Conservation (phyloP, 2,888 invertebrate genomes). For the Stenurella melanura region DNA sequence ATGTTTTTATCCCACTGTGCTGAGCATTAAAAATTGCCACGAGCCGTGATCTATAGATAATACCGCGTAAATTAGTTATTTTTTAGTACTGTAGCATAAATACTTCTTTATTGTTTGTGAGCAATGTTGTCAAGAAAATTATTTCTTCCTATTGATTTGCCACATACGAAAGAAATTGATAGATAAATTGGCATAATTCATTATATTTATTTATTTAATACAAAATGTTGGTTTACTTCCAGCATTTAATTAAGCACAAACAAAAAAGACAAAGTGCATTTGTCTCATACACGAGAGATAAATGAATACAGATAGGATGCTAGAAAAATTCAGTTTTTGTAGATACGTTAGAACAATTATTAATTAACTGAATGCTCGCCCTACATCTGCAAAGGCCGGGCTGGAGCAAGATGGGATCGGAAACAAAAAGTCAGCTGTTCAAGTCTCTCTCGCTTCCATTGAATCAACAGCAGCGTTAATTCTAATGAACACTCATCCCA, state of each 20-base stretch:
- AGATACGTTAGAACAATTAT: neutral
- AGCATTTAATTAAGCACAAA: neutral
- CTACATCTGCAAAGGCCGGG: neutral
- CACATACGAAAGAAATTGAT: too few relatives aligned
- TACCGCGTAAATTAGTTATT: too few relatives aligned
- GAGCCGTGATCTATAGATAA: too few relatives aligned
- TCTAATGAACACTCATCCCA: neutral
- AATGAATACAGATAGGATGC: neutral
- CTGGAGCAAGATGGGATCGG: neutral
- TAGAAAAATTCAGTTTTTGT: neutral
- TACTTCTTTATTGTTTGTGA: too few relatives aligned
- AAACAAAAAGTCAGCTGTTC: constrained; percentile 1
- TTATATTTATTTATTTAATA: too few relatives aligned
- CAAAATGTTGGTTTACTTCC: too few relatives aligned
- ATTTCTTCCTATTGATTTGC: too few relatives aligned
- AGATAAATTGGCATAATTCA: too few relatives aligned
- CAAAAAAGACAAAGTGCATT: neutral
- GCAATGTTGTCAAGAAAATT: too few relatives aligned
- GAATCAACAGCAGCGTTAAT: neutral
- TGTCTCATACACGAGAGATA: neutral
- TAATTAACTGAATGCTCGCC: constrained; percentile 1
- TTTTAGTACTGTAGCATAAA: too few relatives aligned
- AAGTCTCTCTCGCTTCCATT: neutral
- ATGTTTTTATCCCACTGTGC: too few relatives aligned
- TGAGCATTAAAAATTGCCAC: too few relatives aligned